A percentile compares a stretch with the other conserved stretches of the same genome.
Conservation (phyloP, 2,797 vertebrate species). For the Scarus forsteni region DNA sequence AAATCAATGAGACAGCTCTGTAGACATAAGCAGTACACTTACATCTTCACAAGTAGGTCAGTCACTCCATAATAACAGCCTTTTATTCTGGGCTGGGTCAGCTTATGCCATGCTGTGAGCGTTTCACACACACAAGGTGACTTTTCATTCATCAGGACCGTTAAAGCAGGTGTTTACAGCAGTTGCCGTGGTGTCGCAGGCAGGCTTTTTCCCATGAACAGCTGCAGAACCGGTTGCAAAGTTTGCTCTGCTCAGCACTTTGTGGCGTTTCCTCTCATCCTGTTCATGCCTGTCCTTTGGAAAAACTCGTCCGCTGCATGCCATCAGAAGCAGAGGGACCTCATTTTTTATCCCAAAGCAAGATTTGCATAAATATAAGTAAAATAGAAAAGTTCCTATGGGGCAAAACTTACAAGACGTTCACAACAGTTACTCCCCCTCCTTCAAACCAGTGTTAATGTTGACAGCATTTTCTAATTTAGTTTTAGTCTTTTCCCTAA, state of each 20-base stretch:
- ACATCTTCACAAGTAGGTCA: background rate
- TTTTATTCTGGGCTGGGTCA: background rate
- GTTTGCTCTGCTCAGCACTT: background rate
- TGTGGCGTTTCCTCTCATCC: background rate
- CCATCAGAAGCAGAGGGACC: background rate
- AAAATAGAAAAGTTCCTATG: too few species aligned
- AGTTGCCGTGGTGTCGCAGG: background rate
- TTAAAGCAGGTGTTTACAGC: background rate
- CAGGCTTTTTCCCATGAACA: background rate
- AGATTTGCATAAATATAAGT: background rate
- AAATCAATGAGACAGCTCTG: background rate
- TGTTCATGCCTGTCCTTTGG: background rate
- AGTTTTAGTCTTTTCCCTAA: too few species aligned
- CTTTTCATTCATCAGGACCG: background rate
- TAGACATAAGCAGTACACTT: background rate
- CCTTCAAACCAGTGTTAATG: too few species aligned
- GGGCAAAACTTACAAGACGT: too few species aligned
- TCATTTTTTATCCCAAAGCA: background rate
- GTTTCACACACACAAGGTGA: background rate
- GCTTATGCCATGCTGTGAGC: background rate
- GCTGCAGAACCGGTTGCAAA: slow-evolving; percentile 13
- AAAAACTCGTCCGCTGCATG: too few species aligned
- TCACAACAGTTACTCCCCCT: too few species aligned
- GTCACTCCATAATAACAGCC: background rate
- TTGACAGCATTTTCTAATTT: too few species aligned